Evolutionary conservation across 2,113 vertebrate species (phyloP).

Genomic region (Microtus richardsoni): DNA sequence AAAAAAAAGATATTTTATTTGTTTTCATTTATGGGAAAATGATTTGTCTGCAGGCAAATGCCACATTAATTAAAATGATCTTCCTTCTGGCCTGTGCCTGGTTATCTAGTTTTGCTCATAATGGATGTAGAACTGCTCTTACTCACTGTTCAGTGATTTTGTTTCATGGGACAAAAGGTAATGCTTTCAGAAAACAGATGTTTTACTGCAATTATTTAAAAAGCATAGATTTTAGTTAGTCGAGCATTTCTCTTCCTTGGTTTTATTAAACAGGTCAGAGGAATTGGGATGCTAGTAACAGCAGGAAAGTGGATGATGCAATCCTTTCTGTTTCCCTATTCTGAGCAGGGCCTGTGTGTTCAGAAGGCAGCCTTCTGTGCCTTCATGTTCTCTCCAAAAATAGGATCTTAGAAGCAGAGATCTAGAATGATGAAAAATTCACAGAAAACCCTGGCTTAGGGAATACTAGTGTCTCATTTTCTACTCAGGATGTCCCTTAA

Average conservation of each 20-base stretch:
- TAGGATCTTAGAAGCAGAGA: neutral
- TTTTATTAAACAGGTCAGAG: constrained; percentile 7
- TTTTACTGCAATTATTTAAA: neutral
- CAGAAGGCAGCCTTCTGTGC: neutral
- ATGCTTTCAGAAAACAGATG: neutral
- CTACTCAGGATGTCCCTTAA: neutral
- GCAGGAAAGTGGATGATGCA: neutral
- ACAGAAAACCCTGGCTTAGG: neutral
- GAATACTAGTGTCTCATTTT: neutral
- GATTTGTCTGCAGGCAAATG: neutral
- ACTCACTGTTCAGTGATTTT: neutral
- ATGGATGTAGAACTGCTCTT: neutral
- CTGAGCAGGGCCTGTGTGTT: neutral
- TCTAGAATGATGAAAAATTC: neutral
- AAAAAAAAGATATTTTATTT: neutral
- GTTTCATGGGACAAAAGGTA: neutral
- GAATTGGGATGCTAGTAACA: constrained; percentile 5
- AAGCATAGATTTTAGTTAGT: neutral
- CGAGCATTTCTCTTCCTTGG: neutral
- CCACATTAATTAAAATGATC: neutral
- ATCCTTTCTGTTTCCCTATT: neutral
- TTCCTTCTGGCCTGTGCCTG: neutral
- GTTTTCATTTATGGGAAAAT: constrained; percentile 13
- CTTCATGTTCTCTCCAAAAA: neutral
- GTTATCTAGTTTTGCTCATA: neutral